Evolutionary conservation across 2,113 vertebrate genomes (phyloP).

Genomic region (Spheniscus mendiculus): DNA sequence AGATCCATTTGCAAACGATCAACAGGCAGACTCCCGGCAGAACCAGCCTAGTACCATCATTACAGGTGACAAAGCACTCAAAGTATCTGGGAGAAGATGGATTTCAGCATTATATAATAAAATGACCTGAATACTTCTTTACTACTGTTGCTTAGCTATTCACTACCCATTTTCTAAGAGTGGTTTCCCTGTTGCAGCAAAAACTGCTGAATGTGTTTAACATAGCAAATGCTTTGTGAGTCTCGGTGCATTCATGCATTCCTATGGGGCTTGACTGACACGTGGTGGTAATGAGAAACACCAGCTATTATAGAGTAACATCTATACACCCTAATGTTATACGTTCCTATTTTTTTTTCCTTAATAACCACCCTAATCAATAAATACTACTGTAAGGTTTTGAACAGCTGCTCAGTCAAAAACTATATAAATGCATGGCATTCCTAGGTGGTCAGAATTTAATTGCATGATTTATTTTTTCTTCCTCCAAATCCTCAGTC

Average conservation of each 20-base stretch:
- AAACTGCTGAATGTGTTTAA: not conserved
- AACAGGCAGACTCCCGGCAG: not conserved
- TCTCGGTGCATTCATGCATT: accelerated
- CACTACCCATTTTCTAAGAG: not conserved
- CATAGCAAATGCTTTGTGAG: not conserved
- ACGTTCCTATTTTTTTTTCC: accelerated
- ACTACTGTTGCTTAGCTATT: not conserved
- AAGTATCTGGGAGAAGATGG: not conserved
- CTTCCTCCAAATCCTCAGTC: not conserved
- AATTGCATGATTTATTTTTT: not conserved
- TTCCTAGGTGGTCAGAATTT: not conserved
- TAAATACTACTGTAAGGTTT: not conserved
- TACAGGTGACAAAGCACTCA: not conserved
- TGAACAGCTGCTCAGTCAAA: not conserved
- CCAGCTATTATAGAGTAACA: not conserved
- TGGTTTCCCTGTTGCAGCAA: not conserved
- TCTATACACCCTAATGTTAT: not conserved
- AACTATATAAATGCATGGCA: not conserved
- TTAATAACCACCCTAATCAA: not conserved
- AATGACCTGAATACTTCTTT: not conserved
- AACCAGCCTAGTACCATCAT: not conserved
- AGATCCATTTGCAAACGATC: not conserved
- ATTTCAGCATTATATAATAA: not conserved
- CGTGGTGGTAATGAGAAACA: not conserved
- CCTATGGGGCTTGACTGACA: not conserved